These are phyloP conservation scores for Enteromius paludinosus DNA, from an alignment of 2,797 vertebrate species.

Conservation along the genomic window DNA sequence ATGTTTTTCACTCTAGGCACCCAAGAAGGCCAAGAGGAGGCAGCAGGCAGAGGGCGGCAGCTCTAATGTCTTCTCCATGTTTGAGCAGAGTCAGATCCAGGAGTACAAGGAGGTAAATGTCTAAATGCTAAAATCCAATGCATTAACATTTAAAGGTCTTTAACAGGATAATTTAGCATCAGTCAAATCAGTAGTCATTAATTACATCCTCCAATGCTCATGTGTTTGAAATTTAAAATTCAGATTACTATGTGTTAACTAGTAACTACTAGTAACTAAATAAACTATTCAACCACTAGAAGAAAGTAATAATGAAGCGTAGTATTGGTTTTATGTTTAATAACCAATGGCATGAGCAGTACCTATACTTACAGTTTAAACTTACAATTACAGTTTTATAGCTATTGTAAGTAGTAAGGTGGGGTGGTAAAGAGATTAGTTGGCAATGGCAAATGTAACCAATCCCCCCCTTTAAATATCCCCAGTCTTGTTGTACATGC, in stretches of 20 bases:
- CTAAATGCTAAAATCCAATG: background rate
- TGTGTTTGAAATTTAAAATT: slow-evolving; percentile 4
- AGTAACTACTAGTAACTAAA: slow-evolving; percentile 68
- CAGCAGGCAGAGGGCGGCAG: slow-evolving; percentile 87
- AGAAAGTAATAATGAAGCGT: background rate
- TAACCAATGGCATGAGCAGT: background rate
- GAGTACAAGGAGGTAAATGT: slow-evolving; percentile 92
- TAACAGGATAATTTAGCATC: background rate
- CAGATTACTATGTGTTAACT: slow-evolving; percentile 14
- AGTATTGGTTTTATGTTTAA: background rate
- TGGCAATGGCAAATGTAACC: slow-evolving; percentile 70
- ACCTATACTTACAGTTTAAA: background rate
- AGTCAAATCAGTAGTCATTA: slow-evolving; percentile 22
- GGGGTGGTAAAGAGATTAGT: slow-evolving; percentile 58
- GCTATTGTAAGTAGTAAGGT: slow-evolving; percentile 6
- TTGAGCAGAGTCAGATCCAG: slow-evolving; percentile 97
- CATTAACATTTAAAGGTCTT: no score
- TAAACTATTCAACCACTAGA: background rate
- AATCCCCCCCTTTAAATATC: slow-evolving; percentile 76
- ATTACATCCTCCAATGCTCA: slow-evolving; percentile 51
- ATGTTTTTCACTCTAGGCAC: slow-evolving; percentile 78
- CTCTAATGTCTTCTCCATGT: slow-evolving; percentile 96
- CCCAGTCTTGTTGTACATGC: slow-evolving; percentile 76
- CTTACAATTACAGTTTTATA: background rate
- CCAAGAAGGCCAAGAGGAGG: slow-evolving; percentile 95